Evolutionary conservation across 2,888 invertebrate genomes (phyloP), one percentile per base, ranked within the genome.

Genomic region (Malthinus seriepunctatus): DNA sequence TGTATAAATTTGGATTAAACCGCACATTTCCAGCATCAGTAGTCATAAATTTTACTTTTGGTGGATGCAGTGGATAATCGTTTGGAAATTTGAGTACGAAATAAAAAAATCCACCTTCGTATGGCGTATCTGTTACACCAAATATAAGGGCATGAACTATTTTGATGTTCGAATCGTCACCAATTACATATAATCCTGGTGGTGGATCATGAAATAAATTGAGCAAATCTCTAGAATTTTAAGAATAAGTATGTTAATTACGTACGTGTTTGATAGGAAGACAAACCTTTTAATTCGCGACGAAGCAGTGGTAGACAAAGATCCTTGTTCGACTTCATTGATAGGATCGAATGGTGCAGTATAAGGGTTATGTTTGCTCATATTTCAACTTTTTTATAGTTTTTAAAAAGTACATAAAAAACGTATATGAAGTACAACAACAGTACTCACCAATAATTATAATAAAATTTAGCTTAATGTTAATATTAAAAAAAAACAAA

Each of bases 1-100:
- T 81, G 73, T 86, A 86, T 7, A 86, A 70, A 71, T 86, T 86
- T 15, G 86, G 86, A 71, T 86, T 86, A 73, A 86, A 86, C 42
- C 86, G 75, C 23, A 86, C 85, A 56, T 74, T 78, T 9, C 83
- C 83, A 37, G 78, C 80, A 34, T 83, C 84, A 3, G 86, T 86
- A 0, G 86, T 86, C 76, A 85, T 79, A 42, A 85, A 77, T 60
- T 81, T 81, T 3, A 85, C 84, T 65, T 83, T 76, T 0, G 86
- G 86, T 5, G 86, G 82, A 57, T 80, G 72, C 56, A 84, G 81
- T 0, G 86, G 86, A 66, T 83, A 83, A 64, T 80, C 78, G 10
- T 81, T 78, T 2, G 84, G 84, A 65, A 82, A 84, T 11, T 81
- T 78, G 1, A 84, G 77, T 37, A 80, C 66, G 60, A 82, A 82